phyloP scores from a whole-genome alignment of 2,797 vertebrate genomes.

The Thripadectes ignobilis region DNA sequence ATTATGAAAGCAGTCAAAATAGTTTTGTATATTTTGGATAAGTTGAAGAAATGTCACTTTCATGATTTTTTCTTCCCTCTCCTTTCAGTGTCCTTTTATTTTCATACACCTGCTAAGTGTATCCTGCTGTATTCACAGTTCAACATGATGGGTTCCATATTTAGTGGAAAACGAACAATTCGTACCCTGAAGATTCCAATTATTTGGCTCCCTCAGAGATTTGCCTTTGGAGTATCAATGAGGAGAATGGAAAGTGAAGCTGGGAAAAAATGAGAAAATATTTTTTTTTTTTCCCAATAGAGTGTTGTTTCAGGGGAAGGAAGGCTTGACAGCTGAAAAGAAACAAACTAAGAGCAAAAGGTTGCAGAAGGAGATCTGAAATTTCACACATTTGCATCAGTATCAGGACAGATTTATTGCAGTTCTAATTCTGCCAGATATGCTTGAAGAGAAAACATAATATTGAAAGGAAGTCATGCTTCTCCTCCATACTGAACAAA shows the following conservation, averaged over 20 bases:
- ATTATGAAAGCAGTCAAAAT: slow-evolving; percentile 55
- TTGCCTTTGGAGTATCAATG: slow-evolving; percentile 68
- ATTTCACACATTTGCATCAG: slow-evolving; percentile 38
- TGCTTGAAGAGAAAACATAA: slow-evolving; percentile 4
- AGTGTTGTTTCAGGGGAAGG: not conserved
- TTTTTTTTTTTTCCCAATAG: not conserved
- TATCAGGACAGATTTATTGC: slow-evolving; percentile 34
- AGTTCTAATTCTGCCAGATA: slow-evolving; percentile 2
- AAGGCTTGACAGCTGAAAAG: not conserved
- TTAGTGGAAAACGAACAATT: slow-evolving; percentile 78
- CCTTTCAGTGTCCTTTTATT: slow-evolving; percentile 63
- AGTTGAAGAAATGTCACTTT: slow-evolving; percentile 55
- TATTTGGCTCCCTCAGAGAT: slow-evolving; percentile 64
- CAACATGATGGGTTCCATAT: slow-evolving; percentile 83
- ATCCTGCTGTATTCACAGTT: slow-evolving; percentile 74
- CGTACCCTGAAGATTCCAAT: slow-evolving; percentile 70
- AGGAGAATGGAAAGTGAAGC: slow-evolving; percentile 73
- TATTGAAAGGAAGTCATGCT: not conserved
- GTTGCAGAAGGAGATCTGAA: slow-evolving; percentile 14
- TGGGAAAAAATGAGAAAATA: slow-evolving; percentile 11
- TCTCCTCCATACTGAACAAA: not conserved
- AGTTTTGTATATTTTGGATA: slow-evolving; percentile 55
- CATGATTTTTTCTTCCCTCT: not conserved
- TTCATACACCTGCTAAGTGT: slow-evolving; percentile 81
- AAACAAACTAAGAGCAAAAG: slow-evolving; percentile 29